Percentiles rank a stretch among this genome's conserved stretches.
Evolutionary conservation across 2,888 invertebrate species (phyloP).

Genomic region (Pseudococcus jackbeardsleyi): DNA sequence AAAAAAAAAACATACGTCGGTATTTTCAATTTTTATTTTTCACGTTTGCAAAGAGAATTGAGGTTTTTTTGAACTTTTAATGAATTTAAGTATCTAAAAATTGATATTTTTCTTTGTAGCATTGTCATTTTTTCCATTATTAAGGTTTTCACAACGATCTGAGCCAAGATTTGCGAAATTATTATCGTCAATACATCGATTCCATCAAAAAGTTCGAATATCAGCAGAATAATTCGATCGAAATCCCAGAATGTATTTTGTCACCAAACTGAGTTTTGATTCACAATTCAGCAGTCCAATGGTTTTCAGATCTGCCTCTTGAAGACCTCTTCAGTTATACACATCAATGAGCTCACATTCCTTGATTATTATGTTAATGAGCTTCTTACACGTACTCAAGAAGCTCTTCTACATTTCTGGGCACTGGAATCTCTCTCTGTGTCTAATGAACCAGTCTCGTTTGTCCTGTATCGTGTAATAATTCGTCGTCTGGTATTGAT

Average conservation of each 20-base stretch:
- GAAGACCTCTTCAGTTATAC: not conserved
- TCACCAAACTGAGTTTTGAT: too few species aligned
- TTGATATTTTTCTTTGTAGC: not conserved
- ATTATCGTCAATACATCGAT: too few species aligned
- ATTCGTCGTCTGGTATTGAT: too few species aligned
- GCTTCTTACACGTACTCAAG: not conserved
- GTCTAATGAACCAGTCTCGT: not conserved
- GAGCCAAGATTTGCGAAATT: too few species aligned
- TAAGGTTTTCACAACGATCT: too few species aligned
- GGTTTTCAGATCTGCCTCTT: not conserved
- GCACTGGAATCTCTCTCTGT: not conserved
- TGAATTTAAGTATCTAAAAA: too few species aligned
- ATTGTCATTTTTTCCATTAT: too few species aligned
- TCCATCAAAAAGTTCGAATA: too few species aligned
- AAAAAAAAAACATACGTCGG: not conserved
- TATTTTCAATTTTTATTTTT: not conserved
- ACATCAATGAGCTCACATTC: not conserved
- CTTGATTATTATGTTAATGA: not conserved
- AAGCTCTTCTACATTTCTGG: not conserved
- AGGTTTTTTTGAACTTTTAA: not conserved
- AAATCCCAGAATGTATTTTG: too few species aligned
- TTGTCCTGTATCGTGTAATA: too few species aligned
- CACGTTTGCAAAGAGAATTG: not conserved
- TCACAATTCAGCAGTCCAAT: not conserved
- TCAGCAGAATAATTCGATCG: too few species aligned